These are phyloP conservation scores for Psammodynastes pulverulentus DNA, from an alignment of 2,113 vertebrate genomes.

Conservation along the genomic window DNA sequence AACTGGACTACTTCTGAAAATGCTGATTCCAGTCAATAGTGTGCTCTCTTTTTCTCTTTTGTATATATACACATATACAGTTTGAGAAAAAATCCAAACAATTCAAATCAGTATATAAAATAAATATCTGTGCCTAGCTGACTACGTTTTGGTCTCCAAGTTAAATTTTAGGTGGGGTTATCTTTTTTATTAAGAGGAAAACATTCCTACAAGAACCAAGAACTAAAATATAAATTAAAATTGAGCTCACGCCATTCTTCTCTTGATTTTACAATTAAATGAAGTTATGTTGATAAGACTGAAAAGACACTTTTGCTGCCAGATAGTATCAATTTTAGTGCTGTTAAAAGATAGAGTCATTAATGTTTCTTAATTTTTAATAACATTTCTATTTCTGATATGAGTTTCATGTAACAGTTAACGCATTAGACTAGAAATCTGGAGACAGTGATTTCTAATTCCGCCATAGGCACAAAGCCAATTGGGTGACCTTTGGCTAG, in stretches of 20 bases:
- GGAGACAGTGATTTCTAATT: background rate
- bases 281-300: background rate
- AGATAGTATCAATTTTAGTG: background rate
- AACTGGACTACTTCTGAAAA: background rate
- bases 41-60: background rate
- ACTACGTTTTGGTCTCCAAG: background rate
- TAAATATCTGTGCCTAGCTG: background rate
- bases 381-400: background rate
- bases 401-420: background rate
- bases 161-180: background rate
- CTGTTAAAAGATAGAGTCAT: background rate
- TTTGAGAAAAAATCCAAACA: background rate
- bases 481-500: background rate
- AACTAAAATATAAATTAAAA: background rate
- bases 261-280: background rate
- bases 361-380: background rate
- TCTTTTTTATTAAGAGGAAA: background rate
- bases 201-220: background rate
- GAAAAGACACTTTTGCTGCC: background rate
- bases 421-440: background rate
- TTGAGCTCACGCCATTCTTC: background rate
- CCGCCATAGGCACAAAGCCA: background rate
- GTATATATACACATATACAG: background rate
- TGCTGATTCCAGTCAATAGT: background rate
- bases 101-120: background rate